These are phyloP conservation scores for Bathynomus jamesi DNA, from an alignment of 1,140 invertebrate species.

Conservation along the genomic window DNA sequence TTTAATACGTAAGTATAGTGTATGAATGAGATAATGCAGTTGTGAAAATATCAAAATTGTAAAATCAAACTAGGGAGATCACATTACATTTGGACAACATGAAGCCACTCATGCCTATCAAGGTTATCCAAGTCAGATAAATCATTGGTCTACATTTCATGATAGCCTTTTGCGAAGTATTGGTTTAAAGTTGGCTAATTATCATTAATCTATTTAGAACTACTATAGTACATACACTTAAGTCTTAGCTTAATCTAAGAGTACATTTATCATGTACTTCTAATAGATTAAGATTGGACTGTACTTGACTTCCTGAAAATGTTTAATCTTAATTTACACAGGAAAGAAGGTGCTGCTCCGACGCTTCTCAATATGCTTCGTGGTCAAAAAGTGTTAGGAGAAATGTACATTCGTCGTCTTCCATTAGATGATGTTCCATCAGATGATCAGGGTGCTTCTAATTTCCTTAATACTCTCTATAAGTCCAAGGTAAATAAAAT, in stretches of 20 bases:
- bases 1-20: slow-evolving; percentile 62
- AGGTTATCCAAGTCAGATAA: too few relatives aligned
- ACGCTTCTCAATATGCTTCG: slow-evolving; percentile 74
- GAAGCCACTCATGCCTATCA: too few relatives aligned
- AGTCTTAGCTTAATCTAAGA: too few relatives aligned
- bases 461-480: slow-evolving; percentile 74
- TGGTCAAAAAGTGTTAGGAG: slow-evolving; percentile 62
- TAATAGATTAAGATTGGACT: too few relatives aligned
- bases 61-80: too few relatives aligned
- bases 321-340: too few relatives aligned
- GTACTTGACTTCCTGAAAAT: too few relatives aligned
- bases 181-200: not conserved
- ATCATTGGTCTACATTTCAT: not conserved
- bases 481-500: slow-evolving; percentile 58
- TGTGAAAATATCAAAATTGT: not conserved
- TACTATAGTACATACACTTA: too few relatives aligned
- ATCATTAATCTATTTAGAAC: too few relatives aligned
- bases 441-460: slow-evolving; percentile 63
- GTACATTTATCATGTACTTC: too few relatives aligned
- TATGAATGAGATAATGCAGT: slow-evolving; percentile 8
- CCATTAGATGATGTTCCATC: slow-evolving; percentile 70
- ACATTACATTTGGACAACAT: too few relatives aligned
- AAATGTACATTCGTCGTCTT: slow-evolving; percentile 74
- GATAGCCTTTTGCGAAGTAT: too few relatives aligned
- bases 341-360: slow-evolving; percentile 43